Evolutionary conservation across 2,113 vertebrate genomes (phyloP), one percentile per base, ranked within the genome.

Genomic region (Antennarius striatus): DNA sequence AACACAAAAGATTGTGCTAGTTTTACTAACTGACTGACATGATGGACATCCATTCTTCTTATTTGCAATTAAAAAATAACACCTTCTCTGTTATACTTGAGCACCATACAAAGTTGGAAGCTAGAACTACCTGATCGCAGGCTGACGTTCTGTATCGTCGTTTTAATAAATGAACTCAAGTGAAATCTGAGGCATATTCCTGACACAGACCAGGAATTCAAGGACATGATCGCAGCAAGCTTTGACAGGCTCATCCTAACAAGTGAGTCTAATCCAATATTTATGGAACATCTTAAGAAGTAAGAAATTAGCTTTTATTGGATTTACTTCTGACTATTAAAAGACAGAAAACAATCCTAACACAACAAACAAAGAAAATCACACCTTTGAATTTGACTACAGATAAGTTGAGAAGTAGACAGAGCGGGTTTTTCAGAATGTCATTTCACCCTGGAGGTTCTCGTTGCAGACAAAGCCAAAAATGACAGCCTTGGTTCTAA

Each of bases 401-500:
- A 14, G 2, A 42, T 4, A 29, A 49, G 32, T 36, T 55, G 6
- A 36, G 48, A 48, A 40, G 22, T 11, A 9, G 9, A 11, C 40
- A 48, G 16, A 16, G 15, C 45, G 9, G 9, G 2, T 6, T 10
- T 29, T 11, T 50, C 36, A 42, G 13, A 56, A 39, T 13, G 6
- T 3, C 2, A 11, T 22, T 47, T 28, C 30, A 46, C 11, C 49
- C 22, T 16, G 3, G 14, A 53, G 39, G 22, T n/a, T 52, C 2
- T 29, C 5, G 29, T 11, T 30, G 1, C 10, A 15, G 14, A 6
- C 4, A 30, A 53, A 70, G n/a, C 10, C 15, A 15, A 52, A 36
- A 40, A 50, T 29, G 30, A 61, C 3, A 62, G 4, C 13, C 16
- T 73, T 16, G 48, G 59, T 60, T 63, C 45, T 43, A 22, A 40